phyloP scores from a whole-genome alignment of 2,113 vertebrate genomes.

The Calypte anna region DNA sequence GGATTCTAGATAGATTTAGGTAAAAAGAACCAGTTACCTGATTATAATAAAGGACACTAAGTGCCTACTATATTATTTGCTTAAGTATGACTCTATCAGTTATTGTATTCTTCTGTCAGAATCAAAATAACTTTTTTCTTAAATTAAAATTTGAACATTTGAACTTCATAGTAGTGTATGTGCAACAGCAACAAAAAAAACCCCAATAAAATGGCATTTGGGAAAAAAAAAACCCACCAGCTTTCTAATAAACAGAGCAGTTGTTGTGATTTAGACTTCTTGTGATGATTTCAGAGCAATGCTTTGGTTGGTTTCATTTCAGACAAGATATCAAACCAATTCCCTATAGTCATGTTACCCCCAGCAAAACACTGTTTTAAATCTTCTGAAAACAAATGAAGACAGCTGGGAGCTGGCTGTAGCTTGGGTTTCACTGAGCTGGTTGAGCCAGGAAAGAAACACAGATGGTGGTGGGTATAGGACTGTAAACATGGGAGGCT shows the following conservation, averaged over 20 bases:
- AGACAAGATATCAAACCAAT: neutral
- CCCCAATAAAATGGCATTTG: neutral
- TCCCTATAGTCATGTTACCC: neutral
- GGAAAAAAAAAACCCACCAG: neutral
- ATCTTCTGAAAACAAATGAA: neutral
- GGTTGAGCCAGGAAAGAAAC: neutral
- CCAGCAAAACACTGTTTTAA: neutral
- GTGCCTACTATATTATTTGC: neutral
- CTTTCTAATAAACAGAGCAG: neutral
- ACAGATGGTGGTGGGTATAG: neutral
- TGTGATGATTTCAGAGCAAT: neutral
- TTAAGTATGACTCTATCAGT: neutral
- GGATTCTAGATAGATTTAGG: neutral
- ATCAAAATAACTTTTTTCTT: too few relatives aligned
- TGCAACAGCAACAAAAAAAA: neutral
- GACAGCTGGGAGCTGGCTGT: neutral
- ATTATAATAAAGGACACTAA: neutral
- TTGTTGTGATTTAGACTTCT: neutral
- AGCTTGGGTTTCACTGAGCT: neutral
- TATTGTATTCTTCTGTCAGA: neutral
- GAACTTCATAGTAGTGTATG: neutral
- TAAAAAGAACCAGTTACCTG: neutral
- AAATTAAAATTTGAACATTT: neutral
- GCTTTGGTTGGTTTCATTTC: neutral
- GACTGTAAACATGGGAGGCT: neutral